A percentile compares a stretch with the other conserved stretches of the same genome.
Conservation (phyloP, 2,113 vertebrate genomes). For the Pardalotus punctatus region DNA sequence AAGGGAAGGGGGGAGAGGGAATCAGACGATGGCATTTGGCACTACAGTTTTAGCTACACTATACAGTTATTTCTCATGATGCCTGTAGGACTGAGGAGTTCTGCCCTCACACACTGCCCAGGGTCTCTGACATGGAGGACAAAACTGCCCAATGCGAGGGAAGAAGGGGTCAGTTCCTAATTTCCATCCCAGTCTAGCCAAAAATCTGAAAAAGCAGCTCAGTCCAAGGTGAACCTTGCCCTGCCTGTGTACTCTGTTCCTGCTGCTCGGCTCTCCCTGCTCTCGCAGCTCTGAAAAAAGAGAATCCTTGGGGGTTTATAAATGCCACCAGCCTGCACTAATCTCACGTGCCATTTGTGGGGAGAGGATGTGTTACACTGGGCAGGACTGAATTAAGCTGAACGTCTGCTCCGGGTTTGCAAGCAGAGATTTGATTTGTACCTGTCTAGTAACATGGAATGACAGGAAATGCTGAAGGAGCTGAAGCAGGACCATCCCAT, state of each 20-base stretch:
- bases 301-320: neutral
- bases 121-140: slow-evolving; percentile 29
- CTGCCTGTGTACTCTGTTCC: neutral
- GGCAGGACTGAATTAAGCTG: neutral
- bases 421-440: neutral
- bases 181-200: slow-evolving; percentile 42
- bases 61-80: slow-evolving; percentile 69
- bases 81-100: slow-evolving; percentile 53
- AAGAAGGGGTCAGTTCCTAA: slow-evolving; percentile 30
- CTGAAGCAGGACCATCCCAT: neutral
- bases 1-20: slow-evolving; percentile 25
- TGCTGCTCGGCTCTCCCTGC: neutral
- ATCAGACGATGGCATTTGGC: slow-evolving; percentile 66
- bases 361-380: neutral
- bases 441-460: neutral
- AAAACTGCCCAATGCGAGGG: slow-evolving; percentile 42
- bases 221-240: neutral
- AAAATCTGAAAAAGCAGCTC: slow-evolving; percentile 33
- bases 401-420: neutral
- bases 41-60: slow-evolving; percentile 68
- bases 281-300: neutral
- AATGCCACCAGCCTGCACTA: neutral
- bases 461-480: neutral
- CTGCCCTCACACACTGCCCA: slow-evolving; percentile 45
- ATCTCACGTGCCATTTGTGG: neutral